Evolutionary conservation across 1,140 invertebrate genomes (phyloP).

Genomic region (Elysia chlorotica): DNA sequence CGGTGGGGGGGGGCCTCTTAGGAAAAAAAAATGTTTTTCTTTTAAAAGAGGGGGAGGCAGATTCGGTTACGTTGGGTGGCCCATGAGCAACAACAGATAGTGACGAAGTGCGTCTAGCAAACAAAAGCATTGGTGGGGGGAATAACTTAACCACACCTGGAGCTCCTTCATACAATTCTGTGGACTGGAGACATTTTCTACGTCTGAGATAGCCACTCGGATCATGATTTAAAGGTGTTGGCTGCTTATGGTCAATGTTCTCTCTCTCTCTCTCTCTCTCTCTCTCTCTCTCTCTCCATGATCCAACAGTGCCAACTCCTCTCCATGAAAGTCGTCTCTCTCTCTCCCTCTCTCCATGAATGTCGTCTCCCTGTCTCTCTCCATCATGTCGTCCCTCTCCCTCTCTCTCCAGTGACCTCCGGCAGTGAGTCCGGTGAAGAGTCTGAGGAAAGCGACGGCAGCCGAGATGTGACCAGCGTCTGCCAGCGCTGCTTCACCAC

Average conservation of each 20-base stretch:
- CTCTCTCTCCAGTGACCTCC: neutral
- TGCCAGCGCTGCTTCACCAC: constrained; percentile 18
- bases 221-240: too few relatives aligned
- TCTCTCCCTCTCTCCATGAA: neutral
- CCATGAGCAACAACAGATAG: neutral
- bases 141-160: too few relatives aligned
- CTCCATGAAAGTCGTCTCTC: too few relatives aligned
- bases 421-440: constrained; percentile 19
- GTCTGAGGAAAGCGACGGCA: constrained; percentile 20
- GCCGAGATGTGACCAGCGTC: constrained; percentile 12
- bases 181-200: too few relatives aligned
- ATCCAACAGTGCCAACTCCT: too few relatives aligned
- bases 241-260: too few relatives aligned
- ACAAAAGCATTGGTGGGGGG: too few relatives aligned
- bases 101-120: too few relatives aligned
- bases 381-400: neutral
- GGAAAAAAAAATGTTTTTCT: neutral
- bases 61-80: neutral
- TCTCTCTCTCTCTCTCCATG: neutral
- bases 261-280: neutral
- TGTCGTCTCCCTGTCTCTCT: neutral
- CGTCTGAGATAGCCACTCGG: too few relatives aligned
- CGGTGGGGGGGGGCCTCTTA: neutral
- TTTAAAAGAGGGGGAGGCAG: neutral
- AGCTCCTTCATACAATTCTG: too few relatives aligned